Evolutionary conservation across 2,113 vertebrate species (phyloP).

Genomic region (Tricholaema leucomelas): DNA sequence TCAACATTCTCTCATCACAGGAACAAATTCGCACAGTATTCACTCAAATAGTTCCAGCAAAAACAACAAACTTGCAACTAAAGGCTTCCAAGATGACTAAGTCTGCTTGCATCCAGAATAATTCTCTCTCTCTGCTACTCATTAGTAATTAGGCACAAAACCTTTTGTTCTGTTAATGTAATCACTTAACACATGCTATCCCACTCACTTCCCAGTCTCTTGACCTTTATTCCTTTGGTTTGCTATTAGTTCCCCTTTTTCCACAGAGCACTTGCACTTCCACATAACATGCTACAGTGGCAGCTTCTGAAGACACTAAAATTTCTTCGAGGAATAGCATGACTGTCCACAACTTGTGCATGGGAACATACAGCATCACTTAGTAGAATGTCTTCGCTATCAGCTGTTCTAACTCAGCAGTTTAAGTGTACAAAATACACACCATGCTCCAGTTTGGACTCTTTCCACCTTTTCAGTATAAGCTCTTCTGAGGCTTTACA

Average conservation of each 20-base stretch:
- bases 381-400: not conserved
- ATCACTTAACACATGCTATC: not conserved
- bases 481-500: not conserved
- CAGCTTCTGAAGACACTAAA: not conserved
- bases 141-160: not conserved
- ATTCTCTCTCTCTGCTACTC: not conserved
- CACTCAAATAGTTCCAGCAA: not conserved
- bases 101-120: not conserved
- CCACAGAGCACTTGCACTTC: constrained; percentile 8
- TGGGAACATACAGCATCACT: not conserved
- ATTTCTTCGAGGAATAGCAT: not conserved
- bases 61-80: not conserved
- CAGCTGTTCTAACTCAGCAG: not conserved
- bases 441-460: not conserved
- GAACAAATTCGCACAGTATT: not conserved
- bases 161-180: not conserved
- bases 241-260: not conserved
- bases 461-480: not conserved
- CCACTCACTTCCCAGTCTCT: not conserved
- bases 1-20: not conserved
- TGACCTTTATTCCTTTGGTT: constrained; percentile 3
- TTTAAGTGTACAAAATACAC: not conserved
- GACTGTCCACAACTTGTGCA: not conserved
- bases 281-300: not conserved
- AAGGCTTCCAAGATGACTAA: not conserved